Base-by-base conservation (phyloP, 2,113 vertebrate species). In the Cercopithecus mona region DNA sequence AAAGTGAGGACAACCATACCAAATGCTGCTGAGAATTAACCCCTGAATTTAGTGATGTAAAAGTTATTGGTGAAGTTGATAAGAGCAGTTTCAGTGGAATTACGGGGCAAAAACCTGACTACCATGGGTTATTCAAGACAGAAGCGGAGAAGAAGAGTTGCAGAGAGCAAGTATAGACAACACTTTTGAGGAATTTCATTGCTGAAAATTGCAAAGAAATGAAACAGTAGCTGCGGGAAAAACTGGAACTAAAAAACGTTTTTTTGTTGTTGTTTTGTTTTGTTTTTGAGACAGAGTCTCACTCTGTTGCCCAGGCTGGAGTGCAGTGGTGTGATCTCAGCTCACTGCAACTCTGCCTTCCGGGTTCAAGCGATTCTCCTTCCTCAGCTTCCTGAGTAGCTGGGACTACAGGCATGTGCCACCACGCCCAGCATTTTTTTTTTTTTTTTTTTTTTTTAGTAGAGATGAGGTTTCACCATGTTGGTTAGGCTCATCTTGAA, bases 181-280 rank as follows among this genome's bases (percentile, higher is more conserved):
- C 14, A 32, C 40, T 48, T 73, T 79, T 66, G 87, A 85, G 43
- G 78, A 57, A 81, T 73, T 73, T 79, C 90, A 43, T 48, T 43
- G 70, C n/a, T 93, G 35, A 90, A 90, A 73, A 52, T 84, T 84
- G 16, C 72, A 87, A 52, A 86, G 57, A 75, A 94, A 75, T 85
- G 64, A 64, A 55, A 61, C n/a, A 89, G 48, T 55, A 73, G n/a
- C 57, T 96, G 13, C 27, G 75, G 73, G 27, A 85, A 13, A 22
- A 57, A 87, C 5, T 57, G 78, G 16, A 38, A 75, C 20, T 1
- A 66, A 94, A 32, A 6, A 66, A 17, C 14, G 7, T 35, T 13
- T 61, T 64, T 27, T 64, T 64, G 25, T 25, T 12, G 61, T 64
- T 32, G 61, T 64, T 64, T 64, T 64, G 61, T 32, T 64, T 64